Conservation (phyloP, 1,140 invertebrate species). For the Seison nebaliae region DNA sequence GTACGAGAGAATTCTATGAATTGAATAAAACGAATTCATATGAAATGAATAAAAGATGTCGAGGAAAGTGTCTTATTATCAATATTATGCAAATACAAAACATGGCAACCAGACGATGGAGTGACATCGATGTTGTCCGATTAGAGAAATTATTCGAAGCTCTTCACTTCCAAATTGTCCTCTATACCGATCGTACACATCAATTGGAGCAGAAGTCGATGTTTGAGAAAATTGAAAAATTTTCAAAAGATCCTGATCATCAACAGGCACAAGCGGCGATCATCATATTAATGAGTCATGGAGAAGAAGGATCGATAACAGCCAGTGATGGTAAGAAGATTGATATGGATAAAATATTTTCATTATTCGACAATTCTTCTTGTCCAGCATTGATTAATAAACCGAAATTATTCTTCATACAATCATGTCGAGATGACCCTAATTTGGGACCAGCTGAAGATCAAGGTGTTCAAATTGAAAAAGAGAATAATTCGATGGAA, state of each 20-base stretch:
- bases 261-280: conserved; percentile 6
- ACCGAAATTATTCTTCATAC: conserved; percentile 51
- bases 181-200: conserved; percentile 9
- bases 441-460: conserved; percentile 10
- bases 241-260: conserved; percentile 5
- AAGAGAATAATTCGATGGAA: background rate
- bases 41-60: conserved; percentile 9
- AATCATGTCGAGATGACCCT: conserved; percentile 37
- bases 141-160: conserved; percentile 6
- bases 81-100: conserved; percentile 10
- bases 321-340: conserved; percentile 9
- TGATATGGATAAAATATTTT: conserved; percentile 4
- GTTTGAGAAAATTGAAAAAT: background rate
- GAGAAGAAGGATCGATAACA: conserved; percentile 11
- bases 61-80: conserved; percentile 10
- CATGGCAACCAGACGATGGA: conserved; percentile 10
- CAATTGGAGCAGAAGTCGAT: background rate
- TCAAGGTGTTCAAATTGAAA: conserved; percentile 1
- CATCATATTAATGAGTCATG: conserved; percentile 11
- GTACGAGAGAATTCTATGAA: no score
- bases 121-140: conserved; percentile 1
- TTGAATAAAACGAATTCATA: no score
- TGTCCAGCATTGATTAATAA: conserved; percentile 36
- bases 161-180: conserved; percentile 2
- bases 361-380: conserved; percentile 34